phyloP scores from a whole-genome alignment of 1,140 invertebrate genomes.

The Cataglyphis hispanica region DNA sequence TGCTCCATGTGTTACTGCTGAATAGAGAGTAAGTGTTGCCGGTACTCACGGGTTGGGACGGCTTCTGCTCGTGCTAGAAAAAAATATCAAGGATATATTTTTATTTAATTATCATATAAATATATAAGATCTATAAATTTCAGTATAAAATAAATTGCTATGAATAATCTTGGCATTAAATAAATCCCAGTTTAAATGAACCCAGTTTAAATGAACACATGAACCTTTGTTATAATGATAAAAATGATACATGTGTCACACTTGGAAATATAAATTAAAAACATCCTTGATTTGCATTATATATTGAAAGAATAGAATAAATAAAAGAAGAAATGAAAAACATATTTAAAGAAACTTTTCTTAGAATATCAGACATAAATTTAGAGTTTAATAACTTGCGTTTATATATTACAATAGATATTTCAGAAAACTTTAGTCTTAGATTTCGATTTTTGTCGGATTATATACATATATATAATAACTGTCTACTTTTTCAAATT shows the following conservation, averaged over 20 bases:
- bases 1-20: conserved; percentile 87
- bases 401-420: not conserved
- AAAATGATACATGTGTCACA: not conserved
- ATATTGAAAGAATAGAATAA: not conserved
- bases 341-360: not conserved
- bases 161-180: not conserved
- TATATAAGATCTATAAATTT: not conserved
- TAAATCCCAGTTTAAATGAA: not conserved
- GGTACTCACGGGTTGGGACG: conserved; percentile 72
- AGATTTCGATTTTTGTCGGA: not conserved
- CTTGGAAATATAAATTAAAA: not conserved
- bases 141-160: not conserved
- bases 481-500: not conserved
- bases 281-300: not conserved
- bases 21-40: conserved; percentile 90
- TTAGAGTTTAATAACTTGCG: not conserved
- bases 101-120: not conserved
- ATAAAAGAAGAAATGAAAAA: too few species aligned
- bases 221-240: not conserved
- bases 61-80: conserved; percentile 77
- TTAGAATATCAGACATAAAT: not conserved
- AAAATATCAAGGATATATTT: conserved; percentile 1
- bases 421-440: not conserved
- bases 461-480: not conserved
- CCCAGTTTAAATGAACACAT: too few species aligned